Base-by-base conservation (phyloP, 2,888 invertebrate genomes). In the Andrena praecox region DNA sequence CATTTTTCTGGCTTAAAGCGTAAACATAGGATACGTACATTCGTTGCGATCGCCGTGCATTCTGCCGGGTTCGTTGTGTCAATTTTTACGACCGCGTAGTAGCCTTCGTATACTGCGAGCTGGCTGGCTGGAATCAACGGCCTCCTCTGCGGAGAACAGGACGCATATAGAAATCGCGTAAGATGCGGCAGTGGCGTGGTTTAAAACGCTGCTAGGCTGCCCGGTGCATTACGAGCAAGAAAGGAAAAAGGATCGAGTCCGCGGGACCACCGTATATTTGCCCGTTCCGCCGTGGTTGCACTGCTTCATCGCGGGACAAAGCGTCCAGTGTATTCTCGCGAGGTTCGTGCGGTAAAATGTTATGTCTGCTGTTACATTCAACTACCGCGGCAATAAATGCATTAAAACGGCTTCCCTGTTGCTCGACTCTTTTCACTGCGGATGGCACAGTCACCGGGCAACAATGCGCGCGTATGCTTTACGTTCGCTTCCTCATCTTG, bases 31-130 rank as follows among this genome's bases (percentile, higher is more conserved):
- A 42, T 66, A 62, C 54, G 10, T 71, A 82, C 70, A 27, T 59
- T 8, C n/a, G 68, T 52, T 20, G 63, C 35, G 12, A 56, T 71
- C 10, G 74, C 42, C 29, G 67, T 72, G 62, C 88, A 87, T 12
- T 60, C 68, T 7, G 62, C 81, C 6, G 82, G 6, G 31, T 87
- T 78, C 8, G 80, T 64, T 35, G 64, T 8, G 4, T 63, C 16
- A 31, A 89, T n/a, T 16, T 71, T 35, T 0, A 66, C 76, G 16
- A 50, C 10, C n/a, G 80, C 69, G 16, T 66, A 86, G 52, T 86
- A 48, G 8, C 85, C 85, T 33, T 79, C 63, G 12, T 68, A 67
- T 6, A 84, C 71, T 1, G 33, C 29, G 10, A 88, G 54, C 10
- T 56, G 10, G 2, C 48, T n/a, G 5, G 12, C 10, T 10, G 75